Conservation (phyloP, 1,140 invertebrate species). For the Pissodes strobi region DNA sequence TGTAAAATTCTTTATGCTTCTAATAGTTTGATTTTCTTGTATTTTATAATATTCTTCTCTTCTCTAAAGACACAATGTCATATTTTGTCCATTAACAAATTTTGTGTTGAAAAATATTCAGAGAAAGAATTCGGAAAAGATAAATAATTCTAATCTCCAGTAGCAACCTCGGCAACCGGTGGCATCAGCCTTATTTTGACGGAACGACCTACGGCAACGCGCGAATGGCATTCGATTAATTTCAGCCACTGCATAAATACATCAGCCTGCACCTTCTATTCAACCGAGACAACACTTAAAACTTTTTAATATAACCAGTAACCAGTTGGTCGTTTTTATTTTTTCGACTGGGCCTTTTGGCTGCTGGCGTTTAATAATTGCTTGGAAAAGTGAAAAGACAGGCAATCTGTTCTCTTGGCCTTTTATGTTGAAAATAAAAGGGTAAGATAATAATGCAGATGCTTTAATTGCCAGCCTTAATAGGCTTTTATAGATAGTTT, state of each 20-base stretch:
- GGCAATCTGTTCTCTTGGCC: slow-evolving; percentile 20
- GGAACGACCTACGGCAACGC: slow-evolving; percentile 50
- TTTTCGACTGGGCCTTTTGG: slow-evolving; percentile 22
- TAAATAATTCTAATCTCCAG: too few relatives aligned
- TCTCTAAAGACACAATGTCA: too few relatives aligned
- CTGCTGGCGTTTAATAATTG: slow-evolving; percentile 32
- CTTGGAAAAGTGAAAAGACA: slow-evolving; percentile 33
- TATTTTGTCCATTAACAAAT: too few relatives aligned
- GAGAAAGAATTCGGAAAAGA: too few relatives aligned
- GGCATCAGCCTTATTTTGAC: slow-evolving; percentile 26
- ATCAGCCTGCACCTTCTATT: slow-evolving; percentile 39
- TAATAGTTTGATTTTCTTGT: too few relatives aligned
- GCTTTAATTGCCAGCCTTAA: slow-evolving; percentile 18
- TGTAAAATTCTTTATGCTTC: too few relatives aligned
- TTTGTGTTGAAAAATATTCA: too few relatives aligned
- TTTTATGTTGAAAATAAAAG: slow-evolving; percentile 22
- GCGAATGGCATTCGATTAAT: slow-evolving; percentile 53
- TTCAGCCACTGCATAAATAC: slow-evolving; percentile 47
- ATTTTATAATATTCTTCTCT: too few relatives aligned
- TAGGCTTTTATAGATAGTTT: background rate
- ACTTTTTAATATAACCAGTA: slow-evolving; percentile 30
- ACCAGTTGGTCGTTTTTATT: slow-evolving; percentile 28
- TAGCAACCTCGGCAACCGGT: slow-evolving; percentile 11
- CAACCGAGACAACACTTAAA: slow-evolving; percentile 27
- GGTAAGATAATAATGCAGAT: slow-evolving; percentile 14